These are phyloP conservation scores for Mythimna albipuncta DNA, from an alignment of 2,888 invertebrate species.

Conservation along the genomic window DNA sequence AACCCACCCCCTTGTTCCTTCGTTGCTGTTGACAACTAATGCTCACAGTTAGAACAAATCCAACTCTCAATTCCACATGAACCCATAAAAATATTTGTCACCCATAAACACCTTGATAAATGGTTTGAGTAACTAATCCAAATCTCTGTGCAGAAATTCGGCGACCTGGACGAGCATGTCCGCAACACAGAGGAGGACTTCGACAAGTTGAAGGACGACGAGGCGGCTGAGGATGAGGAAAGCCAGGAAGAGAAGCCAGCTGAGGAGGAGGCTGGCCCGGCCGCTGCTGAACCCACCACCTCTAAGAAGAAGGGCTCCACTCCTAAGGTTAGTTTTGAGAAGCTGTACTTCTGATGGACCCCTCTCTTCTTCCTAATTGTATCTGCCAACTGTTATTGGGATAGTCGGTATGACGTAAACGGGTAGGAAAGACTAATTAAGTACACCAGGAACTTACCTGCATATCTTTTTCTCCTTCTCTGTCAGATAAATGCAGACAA, in stretches of 20 bases:
- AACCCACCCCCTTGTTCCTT: too few relatives aligned
- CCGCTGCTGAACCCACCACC: slow-evolving; percentile 62
- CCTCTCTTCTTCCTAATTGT: too few relatives aligned
- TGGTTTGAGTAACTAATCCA: background rate
- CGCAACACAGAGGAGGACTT: slow-evolving; percentile 93
- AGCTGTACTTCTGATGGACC: too few relatives aligned
- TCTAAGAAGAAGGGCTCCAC: slow-evolving; percentile 87
- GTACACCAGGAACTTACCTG: too few relatives aligned
- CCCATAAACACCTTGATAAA: background rate
- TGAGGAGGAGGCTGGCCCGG: slow-evolving; percentile 62
- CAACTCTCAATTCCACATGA: too few relatives aligned
- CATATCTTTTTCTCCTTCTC: too few relatives aligned
- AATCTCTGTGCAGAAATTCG: slow-evolving; percentile 80
- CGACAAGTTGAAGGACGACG: slow-evolving; percentile 92
- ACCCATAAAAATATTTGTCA: too few relatives aligned
- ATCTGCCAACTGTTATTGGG: too few relatives aligned
- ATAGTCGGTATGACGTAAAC: background rate
- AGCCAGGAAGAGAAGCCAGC: slow-evolving; percentile 70
- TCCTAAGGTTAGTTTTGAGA: slow-evolving; percentile 76
- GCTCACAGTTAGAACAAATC: too few relatives aligned
- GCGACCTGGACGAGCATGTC: slow-evolving; percentile 88
- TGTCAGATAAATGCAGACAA: too few relatives aligned
- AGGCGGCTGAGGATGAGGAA: slow-evolving; percentile 77
- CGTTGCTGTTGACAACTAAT: too few relatives aligned
- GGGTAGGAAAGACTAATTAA: background rate